Base-by-base conservation (phyloP, 2,113 vertebrate species). In the Rhinoderma darwinii region DNA sequence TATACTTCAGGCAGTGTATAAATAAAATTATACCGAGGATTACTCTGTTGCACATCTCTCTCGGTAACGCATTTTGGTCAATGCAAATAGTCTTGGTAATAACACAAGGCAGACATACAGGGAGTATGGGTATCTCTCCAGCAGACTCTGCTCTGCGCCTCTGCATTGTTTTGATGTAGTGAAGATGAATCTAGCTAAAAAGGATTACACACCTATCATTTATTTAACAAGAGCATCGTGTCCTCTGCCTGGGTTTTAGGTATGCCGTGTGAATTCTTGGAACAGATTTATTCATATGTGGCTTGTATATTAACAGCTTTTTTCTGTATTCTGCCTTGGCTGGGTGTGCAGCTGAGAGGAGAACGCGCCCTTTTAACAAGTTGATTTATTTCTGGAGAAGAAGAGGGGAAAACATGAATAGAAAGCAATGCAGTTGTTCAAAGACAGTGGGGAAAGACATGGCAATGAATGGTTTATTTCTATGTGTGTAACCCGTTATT, bases 231-330 rank as follows among this genome's bases (percentile, higher is more conserved):
- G 86, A 87, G 86, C 86, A 82, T 63, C 78, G 70, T 87, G 86
- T 87, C 86, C 86, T 87, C 70, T 82, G 78, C 51, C 86, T 82
- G 68, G 86, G 86, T 82, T 87, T 87, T 87, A 87, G 86, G 86
- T 87, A 87, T 87, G 86, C 86, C 79, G 86, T 87, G 79, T 87
- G 86, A 82, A 87, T 87, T 87, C 86, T 87, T 87, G 86, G 86
- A 87, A 87, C 86, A 87, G 86, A 87, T 87, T 87, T 87, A 87
- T 87, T 87, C 86, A 87, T 87, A 87, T 87, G 86, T 87, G 86
- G 86, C 86, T 87, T 87, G 86, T 87, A 82, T 87, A 87, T 87
- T 87, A 87, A 87, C 86, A 87, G 86, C 78, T 75, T 87, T 86
- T 76, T 74, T 81, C 27, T 47, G 78, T 44, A 41, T 82, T 82